phyloP scores from a whole-genome alignment of 2,113 vertebrate species.

The Platichthys flesus region DNA sequence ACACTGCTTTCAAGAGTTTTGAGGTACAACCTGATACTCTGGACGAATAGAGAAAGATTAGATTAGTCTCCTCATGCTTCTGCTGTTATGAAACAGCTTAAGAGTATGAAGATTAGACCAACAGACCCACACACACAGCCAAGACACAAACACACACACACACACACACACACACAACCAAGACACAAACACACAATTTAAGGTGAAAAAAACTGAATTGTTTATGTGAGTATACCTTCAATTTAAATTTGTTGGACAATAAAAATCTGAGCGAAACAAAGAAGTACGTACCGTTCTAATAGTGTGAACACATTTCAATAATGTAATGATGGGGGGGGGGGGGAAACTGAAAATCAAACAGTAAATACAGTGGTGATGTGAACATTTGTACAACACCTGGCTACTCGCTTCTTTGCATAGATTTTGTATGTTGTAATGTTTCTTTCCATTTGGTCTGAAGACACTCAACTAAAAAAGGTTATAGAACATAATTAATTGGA shows the following conservation, averaged over 20 bases:
- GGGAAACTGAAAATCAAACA: slow-evolving; percentile 10
- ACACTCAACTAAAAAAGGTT: too few species aligned
- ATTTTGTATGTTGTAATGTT: too few species aligned
- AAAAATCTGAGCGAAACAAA: slow-evolving; percentile 26
- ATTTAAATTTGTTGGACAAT: slow-evolving; percentile 1
- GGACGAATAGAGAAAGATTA: slow-evolving; percentile 45
- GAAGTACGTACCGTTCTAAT: neutral
- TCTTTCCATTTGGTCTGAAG: too few species aligned
- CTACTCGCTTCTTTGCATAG: too few species aligned
- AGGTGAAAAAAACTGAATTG: slow-evolving; percentile 5
- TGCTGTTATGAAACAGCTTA: slow-evolving; percentile 68
- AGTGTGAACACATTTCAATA: too few species aligned
- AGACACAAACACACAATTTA: slow-evolving; percentile 1
- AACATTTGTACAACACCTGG: neutral
- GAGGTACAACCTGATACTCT: slow-evolving; percentile 38
- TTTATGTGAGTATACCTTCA: slow-evolving; percentile 10
- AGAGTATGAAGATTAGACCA: slow-evolving; percentile 51
- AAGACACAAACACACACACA: neutral
- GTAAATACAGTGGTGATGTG: neutral
- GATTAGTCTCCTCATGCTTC: slow-evolving; percentile 59
- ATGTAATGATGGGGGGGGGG: too few species aligned
- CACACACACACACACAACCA: neutral
- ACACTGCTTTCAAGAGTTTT: slow-evolving; percentile 40
- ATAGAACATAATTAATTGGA: too few species aligned
- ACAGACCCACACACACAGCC: slow-evolving; percentile 5